Base-by-base conservation (phyloP, 1,140 invertebrate species). In the Drosophila truncata region DNA sequence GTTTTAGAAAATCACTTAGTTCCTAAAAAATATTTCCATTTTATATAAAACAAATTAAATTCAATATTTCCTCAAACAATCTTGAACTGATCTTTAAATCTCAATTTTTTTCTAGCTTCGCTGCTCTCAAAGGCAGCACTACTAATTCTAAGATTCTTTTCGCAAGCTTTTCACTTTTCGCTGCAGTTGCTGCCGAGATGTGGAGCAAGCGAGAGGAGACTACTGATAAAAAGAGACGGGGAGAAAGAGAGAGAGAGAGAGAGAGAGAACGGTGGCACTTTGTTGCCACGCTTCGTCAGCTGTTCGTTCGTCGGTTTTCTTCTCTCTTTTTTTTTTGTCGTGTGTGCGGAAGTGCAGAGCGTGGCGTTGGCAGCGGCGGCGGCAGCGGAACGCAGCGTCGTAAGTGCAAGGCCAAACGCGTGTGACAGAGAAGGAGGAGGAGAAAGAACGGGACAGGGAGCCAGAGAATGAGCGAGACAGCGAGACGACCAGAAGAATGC, bases 331-430 rank as follows among this genome's bases (percentile, higher is more conserved):
- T 61, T 33, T 25, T 61, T 61, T 55, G 72, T 79, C 69, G 62
- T 70, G 81, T 71, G 82, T 84, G 80, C 83, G 83, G 84, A 86
- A 88, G 84, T 86, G 83, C 83, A 84, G 72, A 75, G 80, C 80
- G 37, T 70, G 58, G 74, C 75, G 31, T 33, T 29, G 64, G 49
- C 72, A 44, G 46, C 58, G 50, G 42, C 74, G n/a, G 54, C 50
- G 64, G 42, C 75, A 37, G 50, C 65, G 41, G 55, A 78, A 88
- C 80, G 84, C 84, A 88, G 78, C 73, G 42, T 77, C 81, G 55
- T 76, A 78, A 78, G 71, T 87, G 77, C 84, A 87, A 90, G 84
- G 85, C 84, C 77, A 87, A 80, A 70, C 61, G 84, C 72, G 85
- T 82, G 86, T 82, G 86, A 84, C 58, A 79, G 81, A 46, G 66